Evolutionary conservation across 2,797 vertebrate species (phyloP), one percentile per base, ranked within the genome.

Genomic region (Platalea minor): DNA sequence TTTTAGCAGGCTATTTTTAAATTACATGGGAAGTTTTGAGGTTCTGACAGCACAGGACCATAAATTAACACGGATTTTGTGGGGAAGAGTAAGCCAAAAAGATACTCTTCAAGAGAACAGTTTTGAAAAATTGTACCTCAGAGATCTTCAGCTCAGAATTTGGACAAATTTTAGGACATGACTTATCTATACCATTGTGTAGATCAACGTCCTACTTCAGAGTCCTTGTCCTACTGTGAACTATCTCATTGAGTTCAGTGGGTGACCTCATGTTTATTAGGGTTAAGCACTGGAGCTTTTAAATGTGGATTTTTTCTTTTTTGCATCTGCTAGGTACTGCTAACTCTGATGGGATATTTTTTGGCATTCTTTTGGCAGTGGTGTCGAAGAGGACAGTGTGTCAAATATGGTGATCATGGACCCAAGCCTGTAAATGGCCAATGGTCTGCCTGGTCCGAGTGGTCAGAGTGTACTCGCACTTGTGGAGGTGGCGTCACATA

Each of bases 381-480:
- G 99, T 99, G 99, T 96, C 99, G 99, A 90, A 98, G 98, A 96
- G 99, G 99, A 79, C 99, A 99, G 96, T 99, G 99, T 95, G 99
- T 99, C 13, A 98, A 98, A 85, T 98, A 98, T 0, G 99, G 99
- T 41, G 99, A 99, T 28, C 98, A 99, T 0, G 99, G 99, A 10
- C 99, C 99, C 13, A 98, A 97, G 88, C 98, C 99, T 1, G 75
- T 99, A 65, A 97, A 99, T 2, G 99, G 99, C 54, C 99, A 99
- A 85, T 99, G 99, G 99, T 99, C 99, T 0, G 33, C 97, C 50
- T 99, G 99, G 99, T 98, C 99, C 0, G 97, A 98, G 90, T 99
- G 99, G 99, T 99, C 99, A 0, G 98, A 99, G 51, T 99, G 99
- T 95, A 99, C 99, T 69, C 98, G 99, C 59, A 99, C 98, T 7